phyloP scores from a whole-genome alignment of 2,888 invertebrate species.

The Trimorus sp. region DNA sequence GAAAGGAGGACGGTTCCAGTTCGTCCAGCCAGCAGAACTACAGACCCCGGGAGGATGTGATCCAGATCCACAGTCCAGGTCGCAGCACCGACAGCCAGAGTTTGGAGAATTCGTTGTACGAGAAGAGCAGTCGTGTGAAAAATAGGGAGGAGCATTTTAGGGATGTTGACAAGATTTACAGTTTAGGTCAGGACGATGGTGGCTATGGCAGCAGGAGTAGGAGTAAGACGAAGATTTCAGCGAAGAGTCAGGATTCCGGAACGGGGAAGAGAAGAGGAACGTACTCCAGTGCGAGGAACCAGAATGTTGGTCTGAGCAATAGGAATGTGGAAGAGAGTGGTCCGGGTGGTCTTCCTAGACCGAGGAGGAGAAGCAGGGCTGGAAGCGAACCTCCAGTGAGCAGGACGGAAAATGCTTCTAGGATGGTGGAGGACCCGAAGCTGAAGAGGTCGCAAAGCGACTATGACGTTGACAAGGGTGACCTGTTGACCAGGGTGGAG shows the following conservation, averaged over 20 bases:
- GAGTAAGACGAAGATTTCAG: slow-evolving; percentile 17
- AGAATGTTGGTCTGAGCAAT: slow-evolving; percentile 17
- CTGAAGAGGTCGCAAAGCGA: slow-evolving; percentile 82
- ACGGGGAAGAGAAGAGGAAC: too few species aligned
- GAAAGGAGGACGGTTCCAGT: slow-evolving; percentile 45
- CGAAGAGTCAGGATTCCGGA: slow-evolving; percentile 5
- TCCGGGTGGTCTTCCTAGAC: slow-evolving; percentile 12
- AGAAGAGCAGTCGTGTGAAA: slow-evolving; percentile 53
- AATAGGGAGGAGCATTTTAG: slow-evolving; percentile 73
- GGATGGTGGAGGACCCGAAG: slow-evolving; percentile 75
- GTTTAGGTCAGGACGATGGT: slow-evolving; percentile 71
- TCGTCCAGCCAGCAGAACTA: slow-evolving; percentile 41
- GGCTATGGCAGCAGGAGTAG: slow-evolving; percentile 46
- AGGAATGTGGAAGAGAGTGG: slow-evolving; percentile 66
- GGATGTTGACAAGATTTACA: slow-evolving; percentile 77
- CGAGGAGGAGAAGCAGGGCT: slow-evolving; percentile 74
- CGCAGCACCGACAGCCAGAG: slow-evolving; percentile 43
- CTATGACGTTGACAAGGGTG: slow-evolving; percentile 86
- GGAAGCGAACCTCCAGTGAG: slow-evolving; percentile 79
- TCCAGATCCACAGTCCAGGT: slow-evolving; percentile 36
- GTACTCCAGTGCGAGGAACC: too few species aligned
- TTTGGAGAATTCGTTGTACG: slow-evolving; percentile 68
- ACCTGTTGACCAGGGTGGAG: slow-evolving; percentile 92
- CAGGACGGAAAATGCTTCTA: slow-evolving; percentile 70
- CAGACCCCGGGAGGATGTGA: slow-evolving; percentile 31